phyloP scores from a whole-genome alignment of 2,888 invertebrate species.

The Panopea generosa region DNA sequence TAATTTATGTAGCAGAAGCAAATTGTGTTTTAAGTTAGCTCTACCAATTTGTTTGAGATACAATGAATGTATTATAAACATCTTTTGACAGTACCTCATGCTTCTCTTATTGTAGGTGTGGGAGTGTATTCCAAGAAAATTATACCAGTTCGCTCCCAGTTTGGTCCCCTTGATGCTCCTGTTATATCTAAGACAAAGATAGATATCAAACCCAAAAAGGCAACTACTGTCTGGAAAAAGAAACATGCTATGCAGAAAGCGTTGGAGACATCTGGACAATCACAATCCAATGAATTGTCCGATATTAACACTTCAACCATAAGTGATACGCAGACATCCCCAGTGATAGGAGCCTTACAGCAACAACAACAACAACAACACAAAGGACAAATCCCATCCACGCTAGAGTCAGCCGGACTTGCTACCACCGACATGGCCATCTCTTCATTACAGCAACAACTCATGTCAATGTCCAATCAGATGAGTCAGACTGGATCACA shows the following conservation, averaged over 20 bases:
- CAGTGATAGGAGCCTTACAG: conserved; percentile 34
- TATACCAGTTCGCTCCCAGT: conserved; percentile 77
- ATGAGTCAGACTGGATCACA: conserved; percentile 25
- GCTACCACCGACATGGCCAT: conserved; percentile 35
- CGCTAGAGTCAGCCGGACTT: conserved; percentile 5
- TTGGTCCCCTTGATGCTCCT: conserved; percentile 80
- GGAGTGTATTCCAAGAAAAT: conserved; percentile 79
- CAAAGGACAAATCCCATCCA: conserved; percentile 15
- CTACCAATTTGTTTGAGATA: no score
- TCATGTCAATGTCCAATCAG: conserved; percentile 50
- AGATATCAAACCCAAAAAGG: conserved; percentile 37
- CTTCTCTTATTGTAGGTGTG: conserved; percentile 59
- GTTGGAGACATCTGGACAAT: conserved; percentile 43
- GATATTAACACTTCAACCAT: conserved; percentile 29
- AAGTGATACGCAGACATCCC: conserved; percentile 33
- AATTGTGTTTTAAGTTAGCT: no score
- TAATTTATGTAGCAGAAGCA: no score
- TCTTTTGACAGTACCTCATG: no score
- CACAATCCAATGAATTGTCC: conserved; percentile 25
- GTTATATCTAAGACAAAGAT: conserved; percentile 40
- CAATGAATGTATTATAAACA: no score
- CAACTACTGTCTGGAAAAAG: conserved; percentile 57
- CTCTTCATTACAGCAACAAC: conserved; percentile 43
- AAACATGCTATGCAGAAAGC: conserved; percentile 61
- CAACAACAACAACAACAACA: conserved; percentile 18